Conservation (phyloP, 1,140 invertebrate genomes). For the Orchestia grillus region DNA sequence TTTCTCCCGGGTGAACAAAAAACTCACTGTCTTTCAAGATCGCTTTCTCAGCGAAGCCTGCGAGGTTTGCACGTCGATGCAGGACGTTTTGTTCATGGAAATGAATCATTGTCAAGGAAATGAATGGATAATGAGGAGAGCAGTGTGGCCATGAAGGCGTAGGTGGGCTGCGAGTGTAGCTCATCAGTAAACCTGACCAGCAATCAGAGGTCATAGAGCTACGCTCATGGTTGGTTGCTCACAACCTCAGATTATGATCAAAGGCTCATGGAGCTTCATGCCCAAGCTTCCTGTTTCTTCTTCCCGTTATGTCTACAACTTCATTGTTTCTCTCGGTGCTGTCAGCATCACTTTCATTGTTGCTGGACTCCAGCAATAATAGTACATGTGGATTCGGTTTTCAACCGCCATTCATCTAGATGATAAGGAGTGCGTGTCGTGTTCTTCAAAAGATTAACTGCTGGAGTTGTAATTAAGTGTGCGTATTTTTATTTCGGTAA, state of each 20-base stretch:
- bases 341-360: neutral
- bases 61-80: neutral
- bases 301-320: neutral
- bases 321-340: neutral
- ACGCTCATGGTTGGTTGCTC: neutral
- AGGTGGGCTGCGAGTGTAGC: neutral
- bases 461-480: neutral
- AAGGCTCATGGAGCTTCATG: neutral
- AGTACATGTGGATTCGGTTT: neutral
- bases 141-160: neutral
- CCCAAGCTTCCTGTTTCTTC: neutral
- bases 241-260: neutral
- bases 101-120: slow-evolving; percentile 29
- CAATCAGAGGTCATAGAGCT: slow-evolving; percentile 7
- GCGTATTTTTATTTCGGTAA: neutral
- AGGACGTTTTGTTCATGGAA: slow-evolving; percentile 23
- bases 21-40: neutral
- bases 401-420: neutral
- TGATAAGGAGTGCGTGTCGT: neutral
- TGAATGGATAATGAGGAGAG: slow-evolving; percentile 31
- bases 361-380: neutral
- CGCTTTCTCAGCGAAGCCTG: neutral
- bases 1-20: neutral
- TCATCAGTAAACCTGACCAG: neutral
- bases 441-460: neutral